Evolutionary conservation across 64 coral and sea anemone genomes (phyloP).

Genomic region (Porites australiensis): DNA sequence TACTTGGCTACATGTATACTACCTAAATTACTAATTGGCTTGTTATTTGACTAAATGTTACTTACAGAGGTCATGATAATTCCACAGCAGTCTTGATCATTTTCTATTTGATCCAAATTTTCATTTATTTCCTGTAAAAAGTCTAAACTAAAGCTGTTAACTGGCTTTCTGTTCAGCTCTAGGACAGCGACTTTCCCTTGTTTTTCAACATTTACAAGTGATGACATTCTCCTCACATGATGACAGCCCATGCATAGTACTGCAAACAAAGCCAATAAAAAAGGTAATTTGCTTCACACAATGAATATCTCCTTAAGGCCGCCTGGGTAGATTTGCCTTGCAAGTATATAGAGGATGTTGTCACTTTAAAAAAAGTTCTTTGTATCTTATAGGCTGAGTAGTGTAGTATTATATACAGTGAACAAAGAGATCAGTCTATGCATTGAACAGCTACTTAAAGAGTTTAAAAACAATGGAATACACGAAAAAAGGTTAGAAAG

Average conservation of each 20-base stretch:
- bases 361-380: no score
- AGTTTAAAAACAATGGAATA: no score
- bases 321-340: no score
- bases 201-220: slow-evolving; percentile 71
- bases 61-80: slow-evolving; percentile 88
- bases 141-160: slow-evolving; percentile 92
- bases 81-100: slow-evolving; percentile 62
- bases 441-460: no score
- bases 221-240: slow-evolving; percentile 19
- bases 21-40: no score
- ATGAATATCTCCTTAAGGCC: neutral
- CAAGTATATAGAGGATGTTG: no score
- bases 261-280: neutral
- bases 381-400: no score
- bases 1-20: no score
- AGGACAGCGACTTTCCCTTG: slow-evolving; percentile 69
- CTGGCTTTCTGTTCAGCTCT: slow-evolving; percentile 69
- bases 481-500: no score
- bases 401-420: no score
- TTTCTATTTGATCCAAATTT: slow-evolving; percentile 67
- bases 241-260: neutral
- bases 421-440: no score
- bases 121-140: slow-evolving; percentile 87
- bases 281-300: neutral
- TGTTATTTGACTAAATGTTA: neutral